Evolutionary conservation across 2,888 invertebrate species (phyloP), one percentile per base, ranked within the genome.

Genomic region (Chromoteleia sp.): DNA sequence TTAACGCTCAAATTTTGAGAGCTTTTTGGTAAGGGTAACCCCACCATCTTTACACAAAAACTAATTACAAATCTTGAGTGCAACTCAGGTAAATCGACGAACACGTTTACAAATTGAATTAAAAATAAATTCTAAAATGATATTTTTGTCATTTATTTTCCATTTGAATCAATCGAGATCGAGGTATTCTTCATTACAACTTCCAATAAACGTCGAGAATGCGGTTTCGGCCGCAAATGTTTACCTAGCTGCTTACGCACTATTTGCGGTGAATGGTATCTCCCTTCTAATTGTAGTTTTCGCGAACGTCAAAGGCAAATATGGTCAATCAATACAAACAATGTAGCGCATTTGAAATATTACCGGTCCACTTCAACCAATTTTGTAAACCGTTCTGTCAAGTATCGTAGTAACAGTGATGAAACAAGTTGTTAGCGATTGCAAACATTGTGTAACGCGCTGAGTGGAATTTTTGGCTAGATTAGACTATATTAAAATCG

Each of bases 261-360:
- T 36, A 52, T 65, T 52, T 65, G 52, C n/a, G 52, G 39, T 12
- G 19, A 63, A 48, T 12, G 12, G 43, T 65, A 29, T 52, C 14
- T 7, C 52, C 41, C 39, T 19, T 63, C 3, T 2, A 17, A 7
- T 29, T n/a, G 59, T 10, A 71, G 30, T 73, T 73, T 70, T 70
- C 30, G 19, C 14, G 21, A 54, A 54, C 54, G 54, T 73, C 73
- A 73, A 73, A 73, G 61, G 73, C 21, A 43, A 43, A 74, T 74
- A 63, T 63, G 54, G 45, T 63, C 63, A 63, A 63, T 74, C 54
- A 52, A 56, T 30, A 19, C 61, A 52, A 73, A 73, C 61, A 52
- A 21, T 50, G 52, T 43, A 45, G 33, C 29, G 17, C 14, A 59
- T 54, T 54, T 65, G 65, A 65, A 74, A 58, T 48, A 48, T 48